These are phyloP conservation scores for Echinops telfairi DNA, from an alignment of 2,113 vertebrate species.

Conservation along the genomic window DNA sequence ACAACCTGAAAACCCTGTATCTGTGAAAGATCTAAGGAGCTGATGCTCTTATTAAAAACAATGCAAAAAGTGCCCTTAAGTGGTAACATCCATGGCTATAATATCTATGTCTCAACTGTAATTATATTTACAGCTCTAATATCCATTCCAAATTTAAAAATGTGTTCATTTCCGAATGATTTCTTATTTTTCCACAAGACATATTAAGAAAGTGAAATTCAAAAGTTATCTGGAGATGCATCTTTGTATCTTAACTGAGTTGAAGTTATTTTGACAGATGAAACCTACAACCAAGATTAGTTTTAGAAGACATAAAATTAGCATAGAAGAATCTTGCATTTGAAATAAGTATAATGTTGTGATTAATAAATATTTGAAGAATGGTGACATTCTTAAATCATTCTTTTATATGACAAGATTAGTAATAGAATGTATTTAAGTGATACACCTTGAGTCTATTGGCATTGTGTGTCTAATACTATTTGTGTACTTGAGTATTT, in stretches of 20 bases:
- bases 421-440: background rate
- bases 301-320: conserved; percentile 41
- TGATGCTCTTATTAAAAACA: background rate
- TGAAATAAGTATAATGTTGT: conserved; percentile 3
- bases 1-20: too few relatives aligned
- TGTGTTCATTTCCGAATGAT: background rate
- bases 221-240: background rate
- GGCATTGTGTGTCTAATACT: accelerated
- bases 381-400: conserved; percentile 13
- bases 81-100: background rate
- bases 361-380: conserved; percentile 5
- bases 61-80: background rate
- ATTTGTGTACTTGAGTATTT: background rate
- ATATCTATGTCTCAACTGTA: background rate
- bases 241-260: conserved; percentile 49
- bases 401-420: background rate
- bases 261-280: conserved; percentile 73
- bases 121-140: background rate
- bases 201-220: background rate
- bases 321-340: background rate
- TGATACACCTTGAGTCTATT: accelerated
- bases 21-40: background rate
- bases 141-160: background rate
- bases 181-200: background rate
- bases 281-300: conserved; percentile 62